Evolutionary conservation across 2,113 vertebrate genomes (phyloP), one percentile per base, ranked within the genome.

Genomic region (Microcebus griseorufus): DNA sequence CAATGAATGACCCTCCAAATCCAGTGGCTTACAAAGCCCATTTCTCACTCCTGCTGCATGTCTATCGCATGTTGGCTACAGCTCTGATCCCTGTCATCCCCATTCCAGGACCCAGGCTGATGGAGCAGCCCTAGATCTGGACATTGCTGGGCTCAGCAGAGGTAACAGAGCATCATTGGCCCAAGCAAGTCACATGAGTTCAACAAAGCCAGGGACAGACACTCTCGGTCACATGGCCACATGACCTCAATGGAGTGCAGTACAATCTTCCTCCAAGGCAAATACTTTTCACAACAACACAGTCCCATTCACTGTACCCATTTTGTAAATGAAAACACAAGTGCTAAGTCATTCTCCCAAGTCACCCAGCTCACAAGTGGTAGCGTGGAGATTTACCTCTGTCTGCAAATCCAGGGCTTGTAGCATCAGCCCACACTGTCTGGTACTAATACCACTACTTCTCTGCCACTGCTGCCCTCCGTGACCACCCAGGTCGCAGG

Each of bases 11-110:
- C 37, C 45, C 37, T 62, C 34, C 79, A 7, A 1, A 23, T 1
- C 1, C 55, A 18, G 48, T 0, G 12, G 27, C 69, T 25, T 2
- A 64, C 10, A 3, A 9, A 6, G 2, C 27, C 27, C 32, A 0
- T 20, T 23, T 53, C 62, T 53, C 70, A 11, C 23, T 16, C 32
- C 0, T 3, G 39, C 16, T 37, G 2, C 7, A 0, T 5, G n/a
- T 10, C 12, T 34, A 6, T 10, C 4, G 7, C 8, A 3, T 72
- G 48, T 2, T 65, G 88, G 17, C 45, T 20, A 9, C 25, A 25
- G 14, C 10, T 67, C 75, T 45, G 48, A 32, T 5, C 75, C 23
- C 27, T 8, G 1, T 37, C 53, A 2, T 64, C 48, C 67, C 34
- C 23, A 16, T 39, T 45, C 60, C 45, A 1, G 81, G 48, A 48